Conservation (phyloP, 2,888 invertebrate genomes). For the Catocala sponsa region DNA sequence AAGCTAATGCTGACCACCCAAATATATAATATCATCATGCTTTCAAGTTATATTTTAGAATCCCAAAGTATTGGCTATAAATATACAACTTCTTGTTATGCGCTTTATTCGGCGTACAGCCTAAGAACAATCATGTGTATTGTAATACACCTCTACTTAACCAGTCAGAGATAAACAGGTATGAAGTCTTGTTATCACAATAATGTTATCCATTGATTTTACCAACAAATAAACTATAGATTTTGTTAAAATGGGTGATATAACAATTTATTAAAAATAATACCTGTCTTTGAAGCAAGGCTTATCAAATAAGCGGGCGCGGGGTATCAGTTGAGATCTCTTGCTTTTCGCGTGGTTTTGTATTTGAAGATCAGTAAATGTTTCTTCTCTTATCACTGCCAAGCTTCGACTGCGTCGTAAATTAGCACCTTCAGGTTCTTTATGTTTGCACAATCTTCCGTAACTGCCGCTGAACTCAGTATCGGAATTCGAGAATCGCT, state of each 20-base stretch:
- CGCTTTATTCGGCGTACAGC: no score
- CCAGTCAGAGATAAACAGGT: no score
- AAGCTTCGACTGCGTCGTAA: constrained; percentile 91
- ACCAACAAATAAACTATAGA: no score
- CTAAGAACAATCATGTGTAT: no score
- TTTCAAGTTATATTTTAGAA: no score
- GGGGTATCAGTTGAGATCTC: constrained; percentile 93
- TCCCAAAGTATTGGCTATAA: no score
- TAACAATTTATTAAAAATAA: constrained; percentile 39
- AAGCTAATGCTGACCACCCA: no score
- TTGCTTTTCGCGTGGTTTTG: constrained; percentile 89
- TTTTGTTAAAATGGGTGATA: not conserved
- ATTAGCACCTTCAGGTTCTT: constrained; percentile 85
- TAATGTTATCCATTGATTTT: constrained; percentile 3
- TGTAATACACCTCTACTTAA: no score
- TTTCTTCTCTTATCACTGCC: constrained; percentile 93
- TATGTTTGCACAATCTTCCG: constrained; percentile 83
- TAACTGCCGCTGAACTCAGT: constrained; percentile 83
- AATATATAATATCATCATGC: no score
- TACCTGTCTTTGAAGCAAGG: constrained; percentile 92
- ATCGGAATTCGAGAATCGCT: constrained; percentile 81
- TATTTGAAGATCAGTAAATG: constrained; percentile 91
- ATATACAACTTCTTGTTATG: no score
- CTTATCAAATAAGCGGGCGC: constrained; percentile 93
- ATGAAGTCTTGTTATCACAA: no score